phyloP scores from a whole-genome alignment of 2,113 vertebrate genomes.

The Actenoides lindsayi region DNA sequence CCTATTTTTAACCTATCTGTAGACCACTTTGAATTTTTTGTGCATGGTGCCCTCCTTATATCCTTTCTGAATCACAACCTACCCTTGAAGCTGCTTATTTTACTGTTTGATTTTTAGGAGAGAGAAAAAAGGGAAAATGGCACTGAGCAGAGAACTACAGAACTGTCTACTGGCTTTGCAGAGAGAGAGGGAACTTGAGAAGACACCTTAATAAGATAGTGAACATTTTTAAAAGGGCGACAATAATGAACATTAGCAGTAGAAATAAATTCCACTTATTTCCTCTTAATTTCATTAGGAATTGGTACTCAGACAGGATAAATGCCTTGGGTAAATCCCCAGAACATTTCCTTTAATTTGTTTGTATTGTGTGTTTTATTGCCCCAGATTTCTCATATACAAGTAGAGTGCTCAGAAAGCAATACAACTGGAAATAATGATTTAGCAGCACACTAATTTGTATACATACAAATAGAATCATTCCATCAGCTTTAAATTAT shows the following conservation, averaged over 20 bases:
- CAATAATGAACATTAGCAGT: neutral
- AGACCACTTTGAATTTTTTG: neutral
- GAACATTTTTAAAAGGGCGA: neutral
- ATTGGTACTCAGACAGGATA: neutral
- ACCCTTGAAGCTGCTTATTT: neutral
- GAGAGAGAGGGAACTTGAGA: neutral
- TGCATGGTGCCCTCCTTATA: neutral
- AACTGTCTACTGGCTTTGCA: neutral
- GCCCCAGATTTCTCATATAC: neutral
- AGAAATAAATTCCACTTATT: constrained; percentile 8
- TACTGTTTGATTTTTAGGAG: neutral
- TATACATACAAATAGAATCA: neutral
- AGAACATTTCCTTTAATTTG: neutral
- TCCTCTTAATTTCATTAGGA: constrained; percentile 27
- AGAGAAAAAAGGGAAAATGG: neutral
- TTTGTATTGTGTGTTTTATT: neutral
- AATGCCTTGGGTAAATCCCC: neutral
- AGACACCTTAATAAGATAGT: neutral
- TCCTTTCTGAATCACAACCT: neutral
- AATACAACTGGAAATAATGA: neutral
- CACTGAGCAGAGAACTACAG: neutral
- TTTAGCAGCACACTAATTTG: neutral
- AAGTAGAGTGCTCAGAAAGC: neutral
- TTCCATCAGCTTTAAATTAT: neutral
- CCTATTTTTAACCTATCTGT: neutral